Evolutionary conservation across 2,797 vertebrate genomes (phyloP).

Genomic region (Centropyge bicolor): DNA sequence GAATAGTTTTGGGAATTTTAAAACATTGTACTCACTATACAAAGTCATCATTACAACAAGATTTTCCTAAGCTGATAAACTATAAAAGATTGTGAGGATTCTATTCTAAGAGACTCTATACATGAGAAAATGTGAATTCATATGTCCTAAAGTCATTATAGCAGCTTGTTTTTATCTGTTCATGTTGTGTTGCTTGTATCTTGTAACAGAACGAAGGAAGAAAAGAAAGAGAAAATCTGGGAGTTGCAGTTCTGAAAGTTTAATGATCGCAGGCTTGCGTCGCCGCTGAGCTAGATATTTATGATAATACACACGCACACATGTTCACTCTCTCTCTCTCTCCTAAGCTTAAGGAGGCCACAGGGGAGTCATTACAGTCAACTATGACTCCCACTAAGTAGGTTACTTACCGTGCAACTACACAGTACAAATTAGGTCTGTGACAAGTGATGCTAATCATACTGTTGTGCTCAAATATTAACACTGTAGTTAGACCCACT

Average conservation of each 20-base stretch:
- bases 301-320: slow-evolving; percentile 33
- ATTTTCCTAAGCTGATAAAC: neutral
- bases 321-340: neutral
- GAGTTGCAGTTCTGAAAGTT: slow-evolving; percentile 44
- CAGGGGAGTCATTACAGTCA: slow-evolving; percentile 50
- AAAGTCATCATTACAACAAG: neutral
- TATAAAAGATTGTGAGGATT: neutral
- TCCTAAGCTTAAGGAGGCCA: slow-evolving; percentile 40
- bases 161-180: slow-evolving; percentile 4
- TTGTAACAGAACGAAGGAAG: slow-evolving; percentile 6
- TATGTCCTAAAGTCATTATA: neutral
- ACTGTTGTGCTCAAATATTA: slow-evolving; percentile 55
- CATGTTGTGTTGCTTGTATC: slow-evolving; percentile 11
- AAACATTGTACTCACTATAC: neutral
- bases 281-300: slow-evolving; percentile 45
- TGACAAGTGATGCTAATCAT: slow-evolving; percentile 59
- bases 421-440: slow-evolving; percentile 56
- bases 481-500: slow-evolving; percentile 24
- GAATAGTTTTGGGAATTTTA: neutral
- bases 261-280: slow-evolving; percentile 39
- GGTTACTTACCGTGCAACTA: slow-evolving; percentile 61
- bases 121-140: neutral
- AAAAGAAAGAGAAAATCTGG: slow-evolving; percentile 39
- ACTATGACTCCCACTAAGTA: slow-evolving; percentile 61
- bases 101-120: neutral